Conservation (phyloP, 1,140 invertebrate genomes). For the Heliothis subflexa region DNA sequence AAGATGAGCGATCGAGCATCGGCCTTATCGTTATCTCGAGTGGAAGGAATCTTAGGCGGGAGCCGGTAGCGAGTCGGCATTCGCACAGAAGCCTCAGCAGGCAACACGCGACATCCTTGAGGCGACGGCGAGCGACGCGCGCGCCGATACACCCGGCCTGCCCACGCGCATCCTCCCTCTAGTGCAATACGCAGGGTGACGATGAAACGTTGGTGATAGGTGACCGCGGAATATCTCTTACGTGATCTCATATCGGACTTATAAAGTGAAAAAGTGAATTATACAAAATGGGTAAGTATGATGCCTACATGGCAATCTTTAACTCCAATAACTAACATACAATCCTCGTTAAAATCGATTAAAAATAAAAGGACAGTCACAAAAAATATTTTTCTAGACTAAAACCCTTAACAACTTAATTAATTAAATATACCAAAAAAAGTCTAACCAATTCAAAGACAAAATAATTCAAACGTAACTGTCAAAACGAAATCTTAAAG, state of each 20-base stretch:
- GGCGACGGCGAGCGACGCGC: slow-evolving; percentile 53
- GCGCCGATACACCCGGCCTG: slow-evolving; percentile 54
- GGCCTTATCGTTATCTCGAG: slow-evolving; percentile 78
- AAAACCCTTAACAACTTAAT: not conserved
- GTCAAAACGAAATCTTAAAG: not conserved
- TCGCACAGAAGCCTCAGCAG: slow-evolving; percentile 80
- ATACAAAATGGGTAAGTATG: slow-evolving; percentile 75
- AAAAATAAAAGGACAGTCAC: not conserved
- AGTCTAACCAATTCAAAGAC: not conserved
- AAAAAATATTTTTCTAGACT: not conserved
- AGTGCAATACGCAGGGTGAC: slow-evolving; percentile 69
- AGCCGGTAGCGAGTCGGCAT: slow-evolving; percentile 70
- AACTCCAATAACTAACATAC: too few relatives aligned
- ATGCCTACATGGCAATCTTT: not conserved
- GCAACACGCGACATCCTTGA: slow-evolving; percentile 79
- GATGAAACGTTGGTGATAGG: slow-evolving; percentile 72
- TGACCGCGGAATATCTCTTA: slow-evolving; percentile 62
- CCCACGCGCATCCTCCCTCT: slow-evolving; percentile 62
- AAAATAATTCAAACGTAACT: not conserved
- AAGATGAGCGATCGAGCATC: slow-evolving; percentile 79
- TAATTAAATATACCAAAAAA: not conserved
- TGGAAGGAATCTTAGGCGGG: slow-evolving; percentile 76
- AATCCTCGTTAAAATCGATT: too few relatives aligned
- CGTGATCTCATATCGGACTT: slow-evolving; percentile 71
- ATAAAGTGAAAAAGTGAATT: slow-evolving; percentile 75